Evolutionary conservation across 2,888 invertebrate genomes (phyloP).

Genomic region (Drosophila neoperkinsi): DNA sequence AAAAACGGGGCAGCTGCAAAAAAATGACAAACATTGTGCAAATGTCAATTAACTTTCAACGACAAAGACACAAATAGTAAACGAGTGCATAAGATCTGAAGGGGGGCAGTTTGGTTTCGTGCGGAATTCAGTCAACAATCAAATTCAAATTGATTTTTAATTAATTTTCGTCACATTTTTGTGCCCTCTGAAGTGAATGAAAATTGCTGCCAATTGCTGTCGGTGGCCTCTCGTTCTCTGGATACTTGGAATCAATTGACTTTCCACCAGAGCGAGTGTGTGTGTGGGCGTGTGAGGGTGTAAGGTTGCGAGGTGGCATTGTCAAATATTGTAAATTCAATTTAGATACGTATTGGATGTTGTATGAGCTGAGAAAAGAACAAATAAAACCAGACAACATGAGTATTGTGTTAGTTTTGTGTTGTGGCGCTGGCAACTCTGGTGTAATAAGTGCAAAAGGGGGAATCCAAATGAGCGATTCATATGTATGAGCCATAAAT

Average conservation of each 20-base stretch:
- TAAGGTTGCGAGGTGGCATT: constrained; percentile 41
- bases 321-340: constrained; percentile 79
- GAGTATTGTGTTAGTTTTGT: constrained; percentile 11
- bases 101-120: constrained; percentile 2
- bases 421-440: not conserved
- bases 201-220: constrained; percentile 46
- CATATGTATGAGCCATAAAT: constrained; percentile 15
- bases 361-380: constrained; percentile 17
- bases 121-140: constrained; percentile 64
- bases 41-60: constrained; percentile 74
- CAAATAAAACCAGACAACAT: constrained; percentile 11
- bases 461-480: not conserved
- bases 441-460: not conserved
- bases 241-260: constrained; percentile 35
- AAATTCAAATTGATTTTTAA: constrained; percentile 80
- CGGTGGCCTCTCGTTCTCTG: constrained; percentile 28
- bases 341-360: constrained; percentile 63
- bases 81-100: constrained; percentile 26
- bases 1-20: not conserved
- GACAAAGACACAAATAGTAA: constrained; percentile 43
- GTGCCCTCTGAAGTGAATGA: constrained; percentile 51
- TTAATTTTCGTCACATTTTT: constrained; percentile 80
- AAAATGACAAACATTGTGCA: constrained; percentile 65
- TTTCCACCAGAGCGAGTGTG: constrained; percentile 9
- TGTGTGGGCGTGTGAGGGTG: constrained; percentile 3